Conservation (phyloP, 2,888 invertebrate genomes). For the Leucophora obtusa region DNA sequence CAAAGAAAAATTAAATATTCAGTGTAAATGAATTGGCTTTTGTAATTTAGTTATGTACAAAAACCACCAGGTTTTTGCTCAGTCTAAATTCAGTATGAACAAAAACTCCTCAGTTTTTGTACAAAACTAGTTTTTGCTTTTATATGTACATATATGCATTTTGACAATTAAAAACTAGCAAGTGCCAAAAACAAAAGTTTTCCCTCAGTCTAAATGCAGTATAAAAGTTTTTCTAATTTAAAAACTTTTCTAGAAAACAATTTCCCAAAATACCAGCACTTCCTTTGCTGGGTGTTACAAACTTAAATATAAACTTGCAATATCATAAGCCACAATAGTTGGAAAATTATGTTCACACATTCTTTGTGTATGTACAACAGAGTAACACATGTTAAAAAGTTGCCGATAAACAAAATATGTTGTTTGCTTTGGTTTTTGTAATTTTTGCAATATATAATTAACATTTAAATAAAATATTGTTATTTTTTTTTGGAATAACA, state of each 20-base stretch:
- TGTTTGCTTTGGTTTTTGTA: neutral
- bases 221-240: neutral
- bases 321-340: neutral
- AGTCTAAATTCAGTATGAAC: too few species aligned
- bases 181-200: too few species aligned
- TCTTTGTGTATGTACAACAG: neutral
- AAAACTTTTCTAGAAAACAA: neutral
- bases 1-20: too few species aligned
- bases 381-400: constrained; percentile 1
- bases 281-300: neutral
- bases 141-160: too few species aligned
- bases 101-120: too few species aligned
- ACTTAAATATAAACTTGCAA: neutral
- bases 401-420: neutral
- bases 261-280: neutral
- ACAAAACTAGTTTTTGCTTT: too few species aligned
- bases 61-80: too few species aligned
- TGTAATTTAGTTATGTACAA: too few species aligned
- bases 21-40: too few species aligned
- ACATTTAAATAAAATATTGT: neutral
- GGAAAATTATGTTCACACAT: neutral
- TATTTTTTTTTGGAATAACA: neutral
- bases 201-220: too few species aligned
- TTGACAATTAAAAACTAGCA: too few species aligned
- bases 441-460: neutral